Evolutionary conservation across 1,140 invertebrate genomes (phyloP), one percentile per base, ranked within the genome.

Genomic region (Hypothenemus hampei): DNA sequence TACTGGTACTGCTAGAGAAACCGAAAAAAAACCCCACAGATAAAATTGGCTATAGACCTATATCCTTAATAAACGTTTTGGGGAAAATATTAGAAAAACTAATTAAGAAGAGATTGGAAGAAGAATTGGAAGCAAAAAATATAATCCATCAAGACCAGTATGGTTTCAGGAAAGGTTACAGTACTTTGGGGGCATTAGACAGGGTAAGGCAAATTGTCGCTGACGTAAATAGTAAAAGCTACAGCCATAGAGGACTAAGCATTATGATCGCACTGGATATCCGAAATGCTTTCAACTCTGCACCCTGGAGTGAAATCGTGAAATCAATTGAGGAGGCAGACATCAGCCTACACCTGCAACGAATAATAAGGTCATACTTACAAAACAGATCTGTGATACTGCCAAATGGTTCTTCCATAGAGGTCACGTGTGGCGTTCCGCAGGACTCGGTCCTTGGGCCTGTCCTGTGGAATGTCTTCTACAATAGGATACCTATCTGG

Each of bases 371-470:
- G 2, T 41, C 22, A n/a, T 66, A 65, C 35, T 46, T 61, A 15
- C 15, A 15, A 21, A 46, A 57, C 15, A 19, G 60, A 33, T 8
- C 13, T 16, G 26, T 62, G 20, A 20, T 45, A 45, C 6, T 15
- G 6, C 35, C 8, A 37, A 22, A 48, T 40, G 24, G 22, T 53
- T 4, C 41, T 15, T 16, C 15, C 13, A 5, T 13, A 7, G 35
- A 47, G 8, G 41, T 58, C 20, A 51, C 54, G 7, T 48, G 39
- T 16, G 69, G 67, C 2, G 63, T 69, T 0, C 62, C 69, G 4
- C 68, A 71, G 46, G 67, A 67, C 6, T 69, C 62, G 1, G 61
- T 71, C n/a, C 52, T 71, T 0, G 64, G 66, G 4, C 62, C 68
- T 0, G 51, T 58, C n/a, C 48, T 70, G n/a, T 70, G 65, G 67